Percentiles rank a stretch among this genome's conserved stretches.
phyloP scores from a whole-genome alignment of 2,797 vertebrate genomes.

The Gephyroberyx darwinii region DNA sequence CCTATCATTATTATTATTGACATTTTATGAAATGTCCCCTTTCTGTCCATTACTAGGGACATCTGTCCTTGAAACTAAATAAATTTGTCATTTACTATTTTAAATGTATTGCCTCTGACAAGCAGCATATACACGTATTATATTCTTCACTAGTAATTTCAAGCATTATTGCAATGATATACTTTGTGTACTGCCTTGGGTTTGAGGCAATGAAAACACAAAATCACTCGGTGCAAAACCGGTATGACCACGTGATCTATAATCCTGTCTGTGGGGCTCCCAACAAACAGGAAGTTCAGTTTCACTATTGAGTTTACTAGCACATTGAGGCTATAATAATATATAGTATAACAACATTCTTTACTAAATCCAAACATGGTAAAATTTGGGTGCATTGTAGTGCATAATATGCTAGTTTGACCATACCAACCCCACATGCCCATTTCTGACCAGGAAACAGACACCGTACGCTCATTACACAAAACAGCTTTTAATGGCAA shows the following conservation, averaged over 20 bases:
- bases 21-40: slow-evolving; percentile 24
- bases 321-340: too few relatives aligned
- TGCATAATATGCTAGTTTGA: too few relatives aligned
- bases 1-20: slow-evolving; percentile 19
- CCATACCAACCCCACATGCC: not conserved
- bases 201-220: too few relatives aligned
- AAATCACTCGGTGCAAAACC: not conserved
- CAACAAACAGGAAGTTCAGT: too few relatives aligned
- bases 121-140: not conserved
- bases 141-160: not conserved
- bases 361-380: not conserved
- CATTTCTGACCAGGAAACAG: slow-evolving; percentile 11
- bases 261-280: not conserved
- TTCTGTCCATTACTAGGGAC: slow-evolving; percentile 25
- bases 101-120: slow-evolving; percentile 19
- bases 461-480: slow-evolving; percentile 40
- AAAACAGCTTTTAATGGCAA: slow-evolving; percentile 69
- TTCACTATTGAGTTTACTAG: too few relatives aligned
- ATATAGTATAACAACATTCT: not conserved
- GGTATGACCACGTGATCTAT: not conserved
- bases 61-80: too few relatives aligned
- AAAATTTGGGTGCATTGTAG: too few relatives aligned
- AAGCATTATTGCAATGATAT: too few relatives aligned
- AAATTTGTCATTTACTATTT: slow-evolving; percentile 7
- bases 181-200: too few relatives aligned